phyloP scores from a whole-genome alignment of 2,797 vertebrate genomes.

The Rhabdophis nuchalis region DNA sequence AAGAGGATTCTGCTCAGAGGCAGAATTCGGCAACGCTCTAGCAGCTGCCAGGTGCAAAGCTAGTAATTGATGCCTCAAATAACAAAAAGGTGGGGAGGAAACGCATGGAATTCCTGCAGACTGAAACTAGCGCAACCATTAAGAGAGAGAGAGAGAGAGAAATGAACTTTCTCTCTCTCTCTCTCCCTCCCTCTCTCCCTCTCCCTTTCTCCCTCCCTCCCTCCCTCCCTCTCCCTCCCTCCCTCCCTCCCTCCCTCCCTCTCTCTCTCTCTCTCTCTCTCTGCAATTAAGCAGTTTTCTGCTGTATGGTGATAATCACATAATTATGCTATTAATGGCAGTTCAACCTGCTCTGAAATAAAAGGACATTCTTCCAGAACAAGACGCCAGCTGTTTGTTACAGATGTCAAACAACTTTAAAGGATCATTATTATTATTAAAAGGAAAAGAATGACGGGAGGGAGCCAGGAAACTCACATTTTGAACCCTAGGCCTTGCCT shows the following conservation, averaged over 20 bases:
- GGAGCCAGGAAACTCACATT: background rate
- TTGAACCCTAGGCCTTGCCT: background rate
- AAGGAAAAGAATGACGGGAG: slow-evolving; percentile 31
- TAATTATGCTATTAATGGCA: slow-evolving; percentile 84
- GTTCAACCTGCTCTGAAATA: slow-evolving; percentile 79
- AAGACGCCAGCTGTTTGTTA: slow-evolving; percentile 78
- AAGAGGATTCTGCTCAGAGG: too few species aligned
- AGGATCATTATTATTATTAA: slow-evolving; percentile 71
- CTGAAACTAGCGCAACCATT: slow-evolving; percentile 70
- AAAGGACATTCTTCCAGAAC: slow-evolving; percentile 78
- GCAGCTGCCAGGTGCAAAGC: slow-evolving; percentile 66
- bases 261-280: slow-evolving; percentile 64
- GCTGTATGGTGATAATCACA: slow-evolving; percentile 78
- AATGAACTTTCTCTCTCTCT: slow-evolving; percentile 35
- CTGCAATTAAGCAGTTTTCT: slow-evolving; percentile 80
- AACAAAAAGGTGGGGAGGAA: slow-evolving; percentile 50
- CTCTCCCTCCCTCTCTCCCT: background rate
- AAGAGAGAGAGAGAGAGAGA: slow-evolving; percentile 45
- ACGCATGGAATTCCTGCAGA: slow-evolving; percentile 57
- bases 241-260: background rate
- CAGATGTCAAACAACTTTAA: slow-evolving; percentile 80
- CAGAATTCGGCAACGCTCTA: background rate
- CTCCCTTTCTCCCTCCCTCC: too few species aligned
- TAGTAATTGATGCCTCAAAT: slow-evolving; percentile 48
- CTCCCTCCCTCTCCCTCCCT: slow-evolving; percentile 52